Evolutionary conservation across 2,888 invertebrate genomes (phyloP), one percentile per base, ranked within the genome.

Genomic region (Nomada hirtipes): DNA sequence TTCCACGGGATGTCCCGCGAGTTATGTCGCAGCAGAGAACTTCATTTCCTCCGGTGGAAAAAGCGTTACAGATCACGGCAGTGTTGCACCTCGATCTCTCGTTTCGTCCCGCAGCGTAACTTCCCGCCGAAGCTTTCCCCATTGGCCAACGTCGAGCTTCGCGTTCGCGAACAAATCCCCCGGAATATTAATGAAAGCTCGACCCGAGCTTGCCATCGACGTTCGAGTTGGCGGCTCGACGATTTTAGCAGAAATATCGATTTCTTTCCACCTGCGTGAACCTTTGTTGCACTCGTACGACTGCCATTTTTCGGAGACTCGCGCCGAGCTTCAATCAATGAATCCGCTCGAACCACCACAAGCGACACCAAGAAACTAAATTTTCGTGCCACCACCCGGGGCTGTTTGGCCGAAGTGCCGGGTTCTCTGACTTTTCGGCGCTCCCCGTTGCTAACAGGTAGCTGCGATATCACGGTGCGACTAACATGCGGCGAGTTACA

Each of bases 281-380:
- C 60, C 64, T 52, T 13, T 42, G 36, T 69, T 53, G 74, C 71
- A 69, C 67, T 64, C 76, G 63, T 80, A 72, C 84, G 69, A 73
- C 71, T 78, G 55, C 59, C 73, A 85, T 89, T 88, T 83, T 87
- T 79, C 82, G 52, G 76, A 80, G 76, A 83, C 82, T 86, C 79
- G 71, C 61, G 57, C 60, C 70, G 53, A 57, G 20, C 71, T 4
- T n/a, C n/a, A n/a, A n/a, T 20, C 20, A 20, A 20, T 20, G 20
- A 23, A 23, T 23, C 23, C 23, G 23, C 1, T 23, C 23, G 23
- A 23, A 23, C 23, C 1, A 23, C 23, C 23, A 23, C 23, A 23
- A 23, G 23, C 23, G 23, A 23, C 23, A 23, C 23, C 23, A 23
- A 23, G 23, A 23, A 23, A 23, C 23, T 23, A 1, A 23, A 23